Conservation (phyloP, 2,797 vertebrate genomes). For the Eurystomus glaucurus region DNA sequence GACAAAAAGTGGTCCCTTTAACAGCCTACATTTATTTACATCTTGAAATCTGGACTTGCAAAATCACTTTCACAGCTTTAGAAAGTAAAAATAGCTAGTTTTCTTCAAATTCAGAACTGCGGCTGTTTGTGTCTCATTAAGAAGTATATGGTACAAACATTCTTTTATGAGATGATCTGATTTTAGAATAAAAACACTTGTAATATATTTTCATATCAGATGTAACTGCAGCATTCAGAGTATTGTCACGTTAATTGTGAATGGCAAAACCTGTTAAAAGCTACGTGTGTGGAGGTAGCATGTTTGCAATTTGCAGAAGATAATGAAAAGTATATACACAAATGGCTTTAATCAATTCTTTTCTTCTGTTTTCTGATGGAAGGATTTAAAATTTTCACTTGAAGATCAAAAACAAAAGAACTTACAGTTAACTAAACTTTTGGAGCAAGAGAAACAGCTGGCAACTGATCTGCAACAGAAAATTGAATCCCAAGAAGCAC, state of each 20-base stretch:
- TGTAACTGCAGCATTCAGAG: background rate
- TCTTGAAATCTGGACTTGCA: background rate
- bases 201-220: background rate
- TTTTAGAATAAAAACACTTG: background rate
- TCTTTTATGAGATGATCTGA: background rate
- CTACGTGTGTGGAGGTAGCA: background rate
- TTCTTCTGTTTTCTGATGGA: slow-evolving; percentile 35
- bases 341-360: background rate
- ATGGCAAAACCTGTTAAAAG: background rate
- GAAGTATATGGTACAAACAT: background rate
- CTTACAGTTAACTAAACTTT: slow-evolving; percentile 82
- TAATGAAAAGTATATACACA: background rate
- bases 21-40: background rate
- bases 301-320: background rate
- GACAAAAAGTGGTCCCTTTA: background rate
- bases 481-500: slow-evolving; percentile 78
- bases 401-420: slow-evolving; percentile 87
- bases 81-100: background rate
- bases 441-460: slow-evolving; percentile 89
- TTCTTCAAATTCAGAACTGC: background rate
- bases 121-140: background rate
- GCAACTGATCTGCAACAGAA: slow-evolving; percentile 84
- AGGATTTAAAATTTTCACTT: slow-evolving; percentile 92
- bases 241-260: background rate
- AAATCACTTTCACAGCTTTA: background rate